These are phyloP conservation scores for Anhinga rufa DNA, from an alignment of 2,113 vertebrate species.

Conservation along the genomic window DNA sequence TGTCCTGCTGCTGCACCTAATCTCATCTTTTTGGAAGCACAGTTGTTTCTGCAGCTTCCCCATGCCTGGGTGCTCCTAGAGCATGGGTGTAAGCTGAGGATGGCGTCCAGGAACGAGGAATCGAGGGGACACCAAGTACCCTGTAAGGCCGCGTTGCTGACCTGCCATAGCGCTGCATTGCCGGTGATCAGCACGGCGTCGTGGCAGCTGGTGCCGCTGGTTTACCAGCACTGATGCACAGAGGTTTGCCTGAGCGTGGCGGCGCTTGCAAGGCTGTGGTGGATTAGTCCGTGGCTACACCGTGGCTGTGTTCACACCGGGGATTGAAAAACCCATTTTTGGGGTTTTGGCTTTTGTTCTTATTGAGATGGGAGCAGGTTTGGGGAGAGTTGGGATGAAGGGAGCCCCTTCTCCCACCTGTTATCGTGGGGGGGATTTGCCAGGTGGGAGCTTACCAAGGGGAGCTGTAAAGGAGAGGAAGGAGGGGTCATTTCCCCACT, in stretches of 20 bases:
- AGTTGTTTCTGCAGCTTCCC: background rate
- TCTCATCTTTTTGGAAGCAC: background rate
- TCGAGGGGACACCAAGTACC: too few relatives aligned
- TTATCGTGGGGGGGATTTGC: background rate
- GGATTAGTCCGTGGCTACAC: rapidly evolving
- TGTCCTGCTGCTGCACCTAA: background rate
- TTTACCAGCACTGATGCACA: background rate
- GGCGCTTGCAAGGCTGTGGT: rapidly evolving
- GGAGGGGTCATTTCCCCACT: background rate
- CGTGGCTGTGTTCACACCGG: rapidly evolving
- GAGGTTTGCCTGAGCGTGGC: background rate
- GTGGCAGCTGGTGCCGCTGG: background rate
- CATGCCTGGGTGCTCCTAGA: rapidly evolving
- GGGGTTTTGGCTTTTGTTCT: background rate
- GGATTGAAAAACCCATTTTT: background rate
- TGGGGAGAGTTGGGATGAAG: background rate
- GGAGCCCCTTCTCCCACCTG: background rate
- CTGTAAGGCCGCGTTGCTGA: rapidly evolving
- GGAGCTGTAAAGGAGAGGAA: background rate
- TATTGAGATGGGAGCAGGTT: background rate
- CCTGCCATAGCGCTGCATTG: rapidly evolving
- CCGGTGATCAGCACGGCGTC: rapidly evolving
- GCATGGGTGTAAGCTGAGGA: background rate
- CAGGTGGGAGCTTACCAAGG: background rate
- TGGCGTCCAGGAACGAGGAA: background rate